Base-by-base conservation (phyloP, 1,140 invertebrate genomes). In the Elysia chlorotica region DNA sequence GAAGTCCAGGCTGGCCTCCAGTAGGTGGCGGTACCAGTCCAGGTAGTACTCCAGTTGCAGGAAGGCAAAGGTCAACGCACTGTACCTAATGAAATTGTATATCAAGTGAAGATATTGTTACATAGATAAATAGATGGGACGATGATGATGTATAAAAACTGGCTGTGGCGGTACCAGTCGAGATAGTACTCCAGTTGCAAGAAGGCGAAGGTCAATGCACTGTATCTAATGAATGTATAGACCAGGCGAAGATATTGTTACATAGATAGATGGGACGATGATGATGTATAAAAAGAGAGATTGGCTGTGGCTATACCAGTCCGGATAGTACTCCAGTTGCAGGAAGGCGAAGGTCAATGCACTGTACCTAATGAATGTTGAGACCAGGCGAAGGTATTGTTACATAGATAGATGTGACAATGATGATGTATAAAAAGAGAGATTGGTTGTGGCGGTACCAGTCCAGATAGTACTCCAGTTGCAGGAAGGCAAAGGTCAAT, bases 291-390 rank as follows among this genome's bases (percentile, higher is more conserved):
- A 48, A 48, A 14, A n/a, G n/a, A n/a, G n/a, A n/a, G n/a, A n/a
- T n/a, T 48, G 41, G n/a, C 10, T 48, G 79, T 95, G 92, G 56
- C 93, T 92, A 87, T 98, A 99, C 97, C 97, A 99, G 53, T 86
- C 87, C 68, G 98, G 88, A 81, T 96, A 95, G 75, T 96, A 92
- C 85, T 98, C 96, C 70, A 99, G 90, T 78, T 94, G 92, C 87
- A 99, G 90, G 85, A 94, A 96, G 30, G 93, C 93, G 90, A 99
- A 99, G 88, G 97, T 92, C 66, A 99, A 89, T 0, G 95, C 96
- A 87, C 96, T 96, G 85, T 94, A 93, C 86, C 95, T 96, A n/a
- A n/a, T n/a, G n/a, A n/a, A n/a, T n/a, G n/a, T n/a, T n/a, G n/a
- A n/a, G n/a, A n/a, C n/a, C n/a, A n/a, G n/a, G n/a, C n/a, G n/a